phyloP scores from a whole-genome alignment of 2,888 invertebrate species.

The Nemurella pictetii region DNA sequence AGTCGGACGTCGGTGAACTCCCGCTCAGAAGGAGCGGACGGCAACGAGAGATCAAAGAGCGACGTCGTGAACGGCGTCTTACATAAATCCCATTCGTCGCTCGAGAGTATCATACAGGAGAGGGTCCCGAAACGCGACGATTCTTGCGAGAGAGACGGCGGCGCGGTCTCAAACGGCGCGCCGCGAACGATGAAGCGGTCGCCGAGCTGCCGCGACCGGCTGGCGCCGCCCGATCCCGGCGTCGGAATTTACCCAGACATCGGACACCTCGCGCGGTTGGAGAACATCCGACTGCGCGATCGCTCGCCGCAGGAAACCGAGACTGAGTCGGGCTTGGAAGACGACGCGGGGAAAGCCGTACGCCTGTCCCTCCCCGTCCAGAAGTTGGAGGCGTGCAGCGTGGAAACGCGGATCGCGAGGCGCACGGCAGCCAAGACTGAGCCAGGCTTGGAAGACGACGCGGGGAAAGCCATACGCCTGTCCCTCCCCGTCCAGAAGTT shows the following conservation, averaged over 20 bases:
- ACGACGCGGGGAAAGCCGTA: background rate
- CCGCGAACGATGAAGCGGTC: constrained; percentile 15
- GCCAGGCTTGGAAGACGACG: background rate
- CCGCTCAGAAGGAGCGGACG: background rate
- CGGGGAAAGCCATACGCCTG: background rate
- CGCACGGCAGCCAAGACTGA: no score
- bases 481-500: constrained; percentile 20
- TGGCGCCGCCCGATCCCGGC: background rate
- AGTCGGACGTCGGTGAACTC: no score
- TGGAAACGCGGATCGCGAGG: background rate
- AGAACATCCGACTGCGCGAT: background rate
- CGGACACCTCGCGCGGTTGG: constrained; percentile 6
- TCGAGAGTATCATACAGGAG: background rate
- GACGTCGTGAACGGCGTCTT: background rate
- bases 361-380: background rate
- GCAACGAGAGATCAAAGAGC: background rate
- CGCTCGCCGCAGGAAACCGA: background rate
- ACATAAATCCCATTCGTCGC: background rate
- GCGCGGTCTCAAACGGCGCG: no score
- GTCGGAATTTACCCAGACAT: constrained; percentile 1
- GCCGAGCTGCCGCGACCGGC: background rate
- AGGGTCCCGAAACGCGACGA: background rate
- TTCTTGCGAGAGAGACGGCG: background rate
- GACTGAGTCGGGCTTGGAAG: background rate
- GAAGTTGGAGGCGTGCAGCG: constrained; percentile 10